phyloP scores from a whole-genome alignment of 2,888 invertebrate species.

The Eupithecia centaureata region DNA sequence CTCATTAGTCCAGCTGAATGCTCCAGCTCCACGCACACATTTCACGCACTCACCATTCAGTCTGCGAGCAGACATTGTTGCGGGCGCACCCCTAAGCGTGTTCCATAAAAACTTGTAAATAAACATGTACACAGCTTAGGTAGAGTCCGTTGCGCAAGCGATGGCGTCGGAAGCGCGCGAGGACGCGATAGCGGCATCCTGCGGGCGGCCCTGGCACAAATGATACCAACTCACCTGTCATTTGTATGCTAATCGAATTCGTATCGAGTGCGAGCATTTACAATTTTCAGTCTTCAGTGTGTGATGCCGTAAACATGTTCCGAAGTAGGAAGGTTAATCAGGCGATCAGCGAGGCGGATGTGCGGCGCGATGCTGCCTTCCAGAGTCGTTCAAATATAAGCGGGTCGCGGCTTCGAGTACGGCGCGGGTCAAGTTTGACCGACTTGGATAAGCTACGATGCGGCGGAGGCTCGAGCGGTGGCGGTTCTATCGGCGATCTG shows the following conservation, averaged over 20 bases:
- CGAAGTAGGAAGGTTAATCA: slow-evolving; percentile 69
- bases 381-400: slow-evolving; percentile 73
- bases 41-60: slow-evolving; percentile 70
- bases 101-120: slow-evolving; percentile 52
- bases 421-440: slow-evolving; percentile 89
- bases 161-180: slow-evolving; percentile 72
- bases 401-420: slow-evolving; percentile 83
- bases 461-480: slow-evolving; percentile 72
- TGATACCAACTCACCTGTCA: slow-evolving; percentile 72
- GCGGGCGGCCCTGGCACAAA: slow-evolving; percentile 82
- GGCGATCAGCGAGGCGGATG: slow-evolving; percentile 77
- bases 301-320: slow-evolving; percentile 67
- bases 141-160: slow-evolving; percentile 67
- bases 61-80: slow-evolving; percentile 70
- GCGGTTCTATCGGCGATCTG: slow-evolving; percentile 89
- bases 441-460: slow-evolving; percentile 87
- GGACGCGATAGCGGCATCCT: slow-evolving; percentile 76
- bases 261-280: slow-evolving; percentile 66
- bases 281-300: slow-evolving; percentile 59
- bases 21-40: slow-evolving; percentile 67
- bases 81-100: slow-evolving; percentile 66
- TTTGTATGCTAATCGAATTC: slow-evolving; percentile 75
- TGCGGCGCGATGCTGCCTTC: slow-evolving; percentile 83
- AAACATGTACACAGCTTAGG: slow-evolving; percentile 47
- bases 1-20: slow-evolving; percentile 78